Evolutionary conservation across 37 sponge, comb jelly and placozoan genomes (phyloP), one percentile per base, ranked within the genome.

Genomic region (Crambe crambe): DNA sequence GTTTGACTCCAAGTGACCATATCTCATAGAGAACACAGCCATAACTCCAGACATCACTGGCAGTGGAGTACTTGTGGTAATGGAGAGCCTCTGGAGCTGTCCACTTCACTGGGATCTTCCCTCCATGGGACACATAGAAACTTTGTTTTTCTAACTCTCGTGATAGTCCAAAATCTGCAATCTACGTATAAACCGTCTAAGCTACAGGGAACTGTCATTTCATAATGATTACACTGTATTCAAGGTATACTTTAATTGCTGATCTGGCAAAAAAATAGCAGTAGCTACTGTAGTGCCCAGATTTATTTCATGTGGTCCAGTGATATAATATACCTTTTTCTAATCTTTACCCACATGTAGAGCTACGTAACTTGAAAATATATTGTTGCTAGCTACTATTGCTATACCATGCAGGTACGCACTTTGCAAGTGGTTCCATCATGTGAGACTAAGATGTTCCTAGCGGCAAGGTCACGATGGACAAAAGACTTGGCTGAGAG

Each of bases 21-120:
- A 65, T 65, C 66, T 65, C 66, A 30, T 65, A 65, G 66, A 65
- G 66, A 34, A 65, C 66, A 65, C 66, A 65, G 34, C 66, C 66
- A 65, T 31, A 65, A 32, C 66, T 65, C 66, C 66, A 65, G 32
- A 65, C 66, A 31, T 65, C 66, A 31, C 66, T 65, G 66, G 66
- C 66, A 31, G 31, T 65, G 66, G 66, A 65, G 66, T 65, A 65
- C 66, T 31, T 65, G 34, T 65, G 66, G 35, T 65, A 65, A 6
- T 31, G 66, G 34, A 65, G 66, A 31, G 66, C 66, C 35, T 65
- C 66, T 3, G 66, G 66, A 5, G 66, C 66, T 9, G 66, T 65
- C 66, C 66, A 65, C 66, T 65, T 65, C 32, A 65, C 66, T 20
- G 66, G 66, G 35, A 65, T 65, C 35, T 32, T 65, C 9, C 66